Percentiles rank a stretch among this genome's conserved stretches.
These are phyloP conservation scores for Aplochiton taeniatus DNA, from an alignment of 2,797 vertebrate genomes.

Conservation along the genomic window DNA sequence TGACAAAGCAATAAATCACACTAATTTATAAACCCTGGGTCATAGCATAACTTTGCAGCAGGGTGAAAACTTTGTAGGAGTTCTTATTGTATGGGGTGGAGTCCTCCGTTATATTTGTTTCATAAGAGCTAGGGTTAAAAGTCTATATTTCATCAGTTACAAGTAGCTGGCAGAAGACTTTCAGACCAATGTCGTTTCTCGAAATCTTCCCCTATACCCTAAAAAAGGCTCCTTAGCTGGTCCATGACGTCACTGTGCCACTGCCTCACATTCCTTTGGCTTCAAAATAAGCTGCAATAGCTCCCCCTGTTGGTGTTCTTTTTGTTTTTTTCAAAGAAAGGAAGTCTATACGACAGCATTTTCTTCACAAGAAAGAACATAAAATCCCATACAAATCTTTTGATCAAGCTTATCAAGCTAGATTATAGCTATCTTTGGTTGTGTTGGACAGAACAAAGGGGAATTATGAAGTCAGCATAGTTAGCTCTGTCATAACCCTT, in stretches of 20 bases:
- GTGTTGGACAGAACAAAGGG: no score
- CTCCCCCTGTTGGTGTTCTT: slow-evolving; percentile 60
- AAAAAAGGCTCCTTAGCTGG: slow-evolving; percentile 37
- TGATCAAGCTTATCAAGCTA: slow-evolving; percentile 31
- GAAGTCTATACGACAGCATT: slow-evolving; percentile 1
- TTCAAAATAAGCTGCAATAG: slow-evolving; percentile 40
- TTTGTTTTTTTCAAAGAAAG: neutral
- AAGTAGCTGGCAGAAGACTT: neutral
- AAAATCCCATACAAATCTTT: slow-evolving; percentile 24
- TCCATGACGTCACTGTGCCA: slow-evolving; percentile 66
- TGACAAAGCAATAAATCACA: slow-evolving; percentile 31
- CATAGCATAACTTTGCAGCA: neutral
- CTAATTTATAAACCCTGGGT: neutral
- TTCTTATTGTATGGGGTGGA: no score
- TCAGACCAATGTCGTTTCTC: slow-evolving; percentile 11
- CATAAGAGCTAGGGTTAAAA: no score
- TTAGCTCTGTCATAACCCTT: neutral
- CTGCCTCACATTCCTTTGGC: slow-evolving; percentile 55
- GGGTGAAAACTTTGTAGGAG: neutral
- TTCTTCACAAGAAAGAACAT: slow-evolving; percentile 22
- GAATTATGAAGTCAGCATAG: no score
- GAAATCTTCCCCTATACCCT: slow-evolving; percentile 42
- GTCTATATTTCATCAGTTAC: neutral
- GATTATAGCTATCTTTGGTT: no score
- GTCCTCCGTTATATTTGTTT: no score